phyloP scores from a whole-genome alignment of 2,113 vertebrate species.

The Lepus americanus region DNA sequence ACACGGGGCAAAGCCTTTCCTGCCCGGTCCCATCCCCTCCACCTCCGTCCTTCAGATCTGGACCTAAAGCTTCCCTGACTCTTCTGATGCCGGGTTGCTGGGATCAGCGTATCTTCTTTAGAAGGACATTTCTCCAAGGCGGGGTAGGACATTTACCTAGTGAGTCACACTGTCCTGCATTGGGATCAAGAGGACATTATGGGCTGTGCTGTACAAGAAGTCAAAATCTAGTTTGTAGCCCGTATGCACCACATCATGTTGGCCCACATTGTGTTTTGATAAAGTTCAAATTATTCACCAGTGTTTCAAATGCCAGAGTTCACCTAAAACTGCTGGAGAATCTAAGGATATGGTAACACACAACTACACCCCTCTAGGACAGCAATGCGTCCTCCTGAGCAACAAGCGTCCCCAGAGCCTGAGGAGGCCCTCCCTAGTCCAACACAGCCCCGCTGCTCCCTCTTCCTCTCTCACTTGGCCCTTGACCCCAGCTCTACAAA shows the following conservation, averaged over 20 bases:
- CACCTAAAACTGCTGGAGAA: slow-evolving; percentile 26
- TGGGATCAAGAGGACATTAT: background rate
- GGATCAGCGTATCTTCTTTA: background rate
- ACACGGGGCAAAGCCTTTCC: background rate
- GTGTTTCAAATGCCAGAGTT: background rate
- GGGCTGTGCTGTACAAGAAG: background rate
- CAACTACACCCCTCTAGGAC: background rate
- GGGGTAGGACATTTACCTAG: background rate
- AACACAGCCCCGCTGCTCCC: background rate
- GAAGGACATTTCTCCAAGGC: background rate
- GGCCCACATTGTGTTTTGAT: background rate
- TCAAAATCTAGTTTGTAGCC: background rate
- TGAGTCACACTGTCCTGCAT: background rate
- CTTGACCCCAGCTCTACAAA: background rate
- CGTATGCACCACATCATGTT: background rate
- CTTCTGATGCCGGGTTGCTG: background rate
- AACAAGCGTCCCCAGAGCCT: background rate
- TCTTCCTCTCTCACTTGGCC: background rate
- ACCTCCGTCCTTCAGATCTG: background rate
- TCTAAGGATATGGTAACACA: background rate
- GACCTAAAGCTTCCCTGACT: background rate
- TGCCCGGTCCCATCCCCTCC: too few relatives aligned
- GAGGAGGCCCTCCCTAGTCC: background rate
- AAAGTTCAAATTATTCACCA: slow-evolving; percentile 16
- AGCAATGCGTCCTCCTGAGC: background rate